These are phyloP conservation scores for Chymomyza costata DNA, from an alignment of 1,140 invertebrate species.

Conservation along the genomic window DNA sequence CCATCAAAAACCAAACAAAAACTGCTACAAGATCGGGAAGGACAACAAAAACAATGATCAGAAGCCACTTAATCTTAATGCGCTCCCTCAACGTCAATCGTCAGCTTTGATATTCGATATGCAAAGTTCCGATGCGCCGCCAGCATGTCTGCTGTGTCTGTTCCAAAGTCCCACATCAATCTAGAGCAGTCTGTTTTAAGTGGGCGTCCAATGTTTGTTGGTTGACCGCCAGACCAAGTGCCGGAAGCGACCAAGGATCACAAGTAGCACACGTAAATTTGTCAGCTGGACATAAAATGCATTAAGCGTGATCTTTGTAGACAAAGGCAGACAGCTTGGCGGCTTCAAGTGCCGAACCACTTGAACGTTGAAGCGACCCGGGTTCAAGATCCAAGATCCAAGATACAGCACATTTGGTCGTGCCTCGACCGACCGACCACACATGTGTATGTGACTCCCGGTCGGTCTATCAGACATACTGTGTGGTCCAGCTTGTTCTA, in stretches of 20 bases:
- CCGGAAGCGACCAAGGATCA: slow-evolving; percentile 43
- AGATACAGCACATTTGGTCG: too few species aligned
- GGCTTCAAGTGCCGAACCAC: slow-evolving; percentile 56
- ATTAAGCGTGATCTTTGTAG: neutral
- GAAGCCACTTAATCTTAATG: slow-evolving; percentile 9
- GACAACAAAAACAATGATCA: slow-evolving; percentile 39
- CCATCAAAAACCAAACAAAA: too few species aligned
- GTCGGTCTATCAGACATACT: too few species aligned
- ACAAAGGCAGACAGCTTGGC: slow-evolving; percentile 51
- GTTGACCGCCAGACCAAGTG: slow-evolving; percentile 49
- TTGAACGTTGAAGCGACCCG: too few species aligned
- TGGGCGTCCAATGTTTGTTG: slow-evolving; percentile 48
- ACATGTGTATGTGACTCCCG: too few species aligned
- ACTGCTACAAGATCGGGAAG: too few species aligned
- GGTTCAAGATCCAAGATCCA: too few species aligned
- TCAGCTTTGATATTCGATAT: slow-evolving; percentile 52
- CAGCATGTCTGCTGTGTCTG: slow-evolving; percentile 33
- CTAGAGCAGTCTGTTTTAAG: slow-evolving; percentile 36
- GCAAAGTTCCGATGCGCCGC: slow-evolving; percentile 55
- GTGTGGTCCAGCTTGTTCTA: slow-evolving; percentile 6
- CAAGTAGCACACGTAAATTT: too few species aligned
- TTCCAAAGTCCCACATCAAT: slow-evolving; percentile 20
- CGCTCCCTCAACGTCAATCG: slow-evolving; percentile 13
- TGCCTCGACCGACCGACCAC: slow-evolving; percentile 12
- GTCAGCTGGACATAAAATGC: slow-evolving; percentile 18